Percentiles rank a stretch among this genome's conserved stretches.
phyloP scores from a whole-genome alignment of 2,888 invertebrate genomes.

The Lycia hirtaria region DNA sequence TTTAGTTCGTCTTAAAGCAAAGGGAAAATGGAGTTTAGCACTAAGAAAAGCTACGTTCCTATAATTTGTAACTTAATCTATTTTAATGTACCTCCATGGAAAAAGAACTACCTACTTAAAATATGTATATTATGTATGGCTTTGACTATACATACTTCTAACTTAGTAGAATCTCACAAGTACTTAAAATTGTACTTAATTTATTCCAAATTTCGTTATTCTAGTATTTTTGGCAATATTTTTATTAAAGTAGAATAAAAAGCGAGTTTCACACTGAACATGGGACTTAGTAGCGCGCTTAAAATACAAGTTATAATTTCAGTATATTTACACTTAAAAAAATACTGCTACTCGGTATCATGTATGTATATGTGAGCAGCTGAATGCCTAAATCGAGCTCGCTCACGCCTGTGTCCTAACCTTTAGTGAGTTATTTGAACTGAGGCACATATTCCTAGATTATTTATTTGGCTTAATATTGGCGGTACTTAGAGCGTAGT shows the following conservation, averaged over 20 bases:
- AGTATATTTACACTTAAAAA: no score
- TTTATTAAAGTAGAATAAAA: neutral
- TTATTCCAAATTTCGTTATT: conserved; percentile 29
- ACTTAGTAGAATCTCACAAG: conserved; percentile 46
- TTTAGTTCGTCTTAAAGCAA: conserved; percentile 20
- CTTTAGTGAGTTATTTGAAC: neutral
- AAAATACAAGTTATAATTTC: no score
- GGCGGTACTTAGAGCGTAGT: conserved; percentile 69
- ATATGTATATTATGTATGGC: conserved; percentile 13
- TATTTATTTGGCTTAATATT: conserved; percentile 49
- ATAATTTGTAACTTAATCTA: conserved; percentile 57
- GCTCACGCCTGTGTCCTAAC: conserved; percentile 12
- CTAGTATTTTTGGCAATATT: neutral
- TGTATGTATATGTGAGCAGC: neutral
- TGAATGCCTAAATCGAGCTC: conserved; percentile 1
- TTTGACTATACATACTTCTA: conserved; percentile 33
- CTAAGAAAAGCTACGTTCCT: conserved; percentile 73
- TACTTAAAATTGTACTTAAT: conserved; percentile 40
- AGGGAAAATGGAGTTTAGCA: conserved; percentile 34
- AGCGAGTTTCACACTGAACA: neutral
- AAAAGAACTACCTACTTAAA: conserved; percentile 19
- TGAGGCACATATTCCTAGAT: conserved; percentile 24
- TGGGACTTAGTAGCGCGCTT: neutral
- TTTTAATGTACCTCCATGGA: conserved; percentile 57
- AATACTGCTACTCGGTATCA: conserved; percentile 14